Base-by-base conservation (phyloP, 2,888 invertebrate genomes). In the Cephalotes varians region DNA sequence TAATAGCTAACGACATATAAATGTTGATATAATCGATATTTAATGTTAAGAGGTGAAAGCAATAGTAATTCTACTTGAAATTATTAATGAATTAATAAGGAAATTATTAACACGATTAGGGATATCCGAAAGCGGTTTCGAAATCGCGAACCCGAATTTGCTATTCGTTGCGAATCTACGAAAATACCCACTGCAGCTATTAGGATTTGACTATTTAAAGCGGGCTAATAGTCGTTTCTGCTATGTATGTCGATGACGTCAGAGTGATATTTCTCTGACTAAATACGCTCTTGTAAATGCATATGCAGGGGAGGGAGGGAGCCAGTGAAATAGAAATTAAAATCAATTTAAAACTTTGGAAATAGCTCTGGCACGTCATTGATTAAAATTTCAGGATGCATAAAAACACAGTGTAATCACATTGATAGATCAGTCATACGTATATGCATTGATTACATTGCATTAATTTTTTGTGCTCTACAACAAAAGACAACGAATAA, bases 221-320 rank as follows among this genome's bases (percentile, higher is more conserved):
- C 76, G 15, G 69, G 12, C 74, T 76, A 69, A 74, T 65, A 76
- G 69, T 76, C 76, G 69, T 69, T 69, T 73, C 21, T 28, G 4
- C 74, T 76, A 76, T 74, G 71, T 76, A 76, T 28, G 58, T 64
- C n/a, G 62, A 74, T 73, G 69, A 74, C 74, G 81, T 56, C 49
- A 51, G 62, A 7, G 0, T 47, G 21, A 71, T 82, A 71, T 82
- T 82, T 77, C 40, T 77, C 65, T 40, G 28, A 67, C 67, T 76
- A 67, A 76, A 76, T 76, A 76, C 51, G 28, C 21, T 76, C 51
- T 76, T 54, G 40, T 54, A 28, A 40, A 76, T 28, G 44, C 28
- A 54, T 10, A 64, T 28, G 37, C 18, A 76, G 54, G 28, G 51
- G n/a, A n/a, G n/a, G n/a, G n/a, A n/a, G n/a, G n/a, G n/a, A n/a